Evolutionary conservation across 2,797 vertebrate species (phyloP).

Genomic region (Phaenicophaeus curvirostris): DNA sequence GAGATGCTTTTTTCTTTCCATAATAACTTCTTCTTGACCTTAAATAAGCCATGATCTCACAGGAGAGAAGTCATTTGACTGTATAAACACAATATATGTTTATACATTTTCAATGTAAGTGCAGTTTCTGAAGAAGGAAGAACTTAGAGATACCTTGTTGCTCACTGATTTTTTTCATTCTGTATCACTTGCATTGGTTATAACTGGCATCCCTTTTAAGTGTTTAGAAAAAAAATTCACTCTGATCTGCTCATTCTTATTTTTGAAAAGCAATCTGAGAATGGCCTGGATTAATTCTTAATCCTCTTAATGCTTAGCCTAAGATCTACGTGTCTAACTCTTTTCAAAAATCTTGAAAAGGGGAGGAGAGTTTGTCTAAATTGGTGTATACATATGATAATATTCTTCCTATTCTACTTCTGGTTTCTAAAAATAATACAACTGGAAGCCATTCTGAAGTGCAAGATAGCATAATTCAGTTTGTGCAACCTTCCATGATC

Average conservation of each 20-base stretch:
- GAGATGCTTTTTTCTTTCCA: neutral
- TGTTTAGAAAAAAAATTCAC: neutral
- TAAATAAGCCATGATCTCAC: neutral
- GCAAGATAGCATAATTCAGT: neutral
- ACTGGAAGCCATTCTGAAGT: neutral
- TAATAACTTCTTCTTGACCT: neutral
- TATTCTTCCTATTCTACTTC: neutral
- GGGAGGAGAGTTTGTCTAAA: neutral
- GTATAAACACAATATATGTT: neutral
- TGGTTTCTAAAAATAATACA: conserved; percentile 5
- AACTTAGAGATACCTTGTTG: neutral
- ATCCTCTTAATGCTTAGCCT: neutral
- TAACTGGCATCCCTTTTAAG: neutral
- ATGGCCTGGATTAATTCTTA: neutral
- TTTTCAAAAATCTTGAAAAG: neutral
- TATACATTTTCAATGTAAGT: neutral
- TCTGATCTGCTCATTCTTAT: neutral
- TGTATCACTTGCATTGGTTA: neutral
- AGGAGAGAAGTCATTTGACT: neutral
- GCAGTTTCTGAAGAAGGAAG: neutral
- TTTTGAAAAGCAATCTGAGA: neutral
- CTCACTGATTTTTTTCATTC: neutral
- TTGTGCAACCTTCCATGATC: neutral
- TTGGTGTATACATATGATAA: neutral
- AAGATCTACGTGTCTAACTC: neutral